These are phyloP conservation scores for Alloscopus bannaensis DNA, from an alignment of 2,888 invertebrate genomes.

Conservation along the genomic window DNA sequence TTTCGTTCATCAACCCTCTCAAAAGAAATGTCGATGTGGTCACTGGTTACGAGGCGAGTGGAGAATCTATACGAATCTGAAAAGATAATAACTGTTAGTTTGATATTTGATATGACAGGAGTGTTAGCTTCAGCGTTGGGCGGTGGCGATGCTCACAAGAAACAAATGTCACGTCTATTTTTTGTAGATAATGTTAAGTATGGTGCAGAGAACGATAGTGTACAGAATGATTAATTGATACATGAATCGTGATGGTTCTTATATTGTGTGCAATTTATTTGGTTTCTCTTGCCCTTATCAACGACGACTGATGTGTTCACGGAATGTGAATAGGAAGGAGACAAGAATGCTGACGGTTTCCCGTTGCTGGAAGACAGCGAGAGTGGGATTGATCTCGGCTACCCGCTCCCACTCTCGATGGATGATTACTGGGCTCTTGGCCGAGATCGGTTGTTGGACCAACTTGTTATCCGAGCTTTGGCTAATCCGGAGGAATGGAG, in stretches of 20 bases:
- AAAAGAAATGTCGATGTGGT: too few species aligned
- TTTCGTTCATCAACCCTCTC: neutral
- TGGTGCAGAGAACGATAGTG: neutral
- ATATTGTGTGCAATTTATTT: conserved; percentile 13
- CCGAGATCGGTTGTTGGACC: conserved; percentile 63
- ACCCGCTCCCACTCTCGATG: conserved; percentile 43
- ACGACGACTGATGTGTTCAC: neutral
- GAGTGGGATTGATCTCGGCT: conserved; percentile 31
- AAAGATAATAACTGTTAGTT: too few species aligned
- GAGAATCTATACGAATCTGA: too few species aligned
- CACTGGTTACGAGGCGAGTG: too few species aligned
- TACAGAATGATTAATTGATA: conserved; percentile 34
- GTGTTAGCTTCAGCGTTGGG: too few species aligned
- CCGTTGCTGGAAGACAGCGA: conserved; percentile 13
- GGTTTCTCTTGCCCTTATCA: conserved; percentile 1
- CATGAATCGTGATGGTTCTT: too few species aligned
- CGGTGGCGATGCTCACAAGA: too few species aligned
- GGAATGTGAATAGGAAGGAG: conserved; percentile 25
- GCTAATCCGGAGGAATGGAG: conserved; percentile 69
- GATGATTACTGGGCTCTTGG: conserved; percentile 42
- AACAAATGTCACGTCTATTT: too few species aligned
- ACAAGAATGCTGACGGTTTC: conserved; percentile 31
- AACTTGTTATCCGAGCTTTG: conserved; percentile 71
- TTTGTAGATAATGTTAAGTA: too few species aligned
- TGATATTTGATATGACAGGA: too few species aligned